A percentile compares a stretch with the other conserved stretches of the same genome.
Conservation (phyloP, 2,113 vertebrate genomes). For the Echinops telfairi region DNA sequence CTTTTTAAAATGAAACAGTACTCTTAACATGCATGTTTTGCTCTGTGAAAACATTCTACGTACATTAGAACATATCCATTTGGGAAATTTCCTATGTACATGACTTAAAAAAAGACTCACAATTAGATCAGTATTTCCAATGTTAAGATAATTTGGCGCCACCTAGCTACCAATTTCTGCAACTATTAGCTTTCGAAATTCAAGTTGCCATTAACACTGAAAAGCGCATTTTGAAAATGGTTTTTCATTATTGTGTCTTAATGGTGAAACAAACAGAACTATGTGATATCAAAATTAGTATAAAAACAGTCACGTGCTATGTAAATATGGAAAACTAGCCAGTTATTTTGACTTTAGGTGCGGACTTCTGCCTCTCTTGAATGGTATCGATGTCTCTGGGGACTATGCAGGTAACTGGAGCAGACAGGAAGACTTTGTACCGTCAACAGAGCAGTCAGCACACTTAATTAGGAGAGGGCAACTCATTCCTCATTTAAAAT, state of each 20-base stretch:
- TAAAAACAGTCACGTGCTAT: constrained; percentile 87
- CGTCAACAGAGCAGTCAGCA: constrained; percentile 79
- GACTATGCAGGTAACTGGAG: constrained; percentile 79
- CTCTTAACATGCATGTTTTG: constrained; percentile 81
- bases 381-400: constrained; percentile 83
- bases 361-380: constrained; percentile 79
- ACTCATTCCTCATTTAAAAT: constrained; percentile 83
- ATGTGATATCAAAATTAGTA: constrained; percentile 86
- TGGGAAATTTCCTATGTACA: constrained; percentile 64
- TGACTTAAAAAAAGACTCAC: constrained; percentile 7
- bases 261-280: constrained; percentile 78
- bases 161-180: constrained; percentile 78
- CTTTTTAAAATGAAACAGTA: constrained; percentile 73
- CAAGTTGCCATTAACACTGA: constrained; percentile 49
- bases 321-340: constrained; percentile 83
- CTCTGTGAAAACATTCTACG: constrained; percentile 85
- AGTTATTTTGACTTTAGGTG: constrained; percentile 77
- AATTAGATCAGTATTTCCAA: neutral
- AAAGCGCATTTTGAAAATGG: constrained; percentile 78
- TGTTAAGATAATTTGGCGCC: constrained; percentile 70
- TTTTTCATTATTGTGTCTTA: constrained; percentile 66
- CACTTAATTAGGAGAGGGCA: constrained; percentile 83
- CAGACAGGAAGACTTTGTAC: constrained; percentile 81
- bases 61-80: constrained; percentile 71
- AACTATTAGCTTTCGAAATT: constrained; percentile 63